Evolutionary conservation across 1,140 invertebrate genomes (phyloP), one percentile per base, ranked within the genome.

Genomic region (Saccostrea echinata): DNA sequence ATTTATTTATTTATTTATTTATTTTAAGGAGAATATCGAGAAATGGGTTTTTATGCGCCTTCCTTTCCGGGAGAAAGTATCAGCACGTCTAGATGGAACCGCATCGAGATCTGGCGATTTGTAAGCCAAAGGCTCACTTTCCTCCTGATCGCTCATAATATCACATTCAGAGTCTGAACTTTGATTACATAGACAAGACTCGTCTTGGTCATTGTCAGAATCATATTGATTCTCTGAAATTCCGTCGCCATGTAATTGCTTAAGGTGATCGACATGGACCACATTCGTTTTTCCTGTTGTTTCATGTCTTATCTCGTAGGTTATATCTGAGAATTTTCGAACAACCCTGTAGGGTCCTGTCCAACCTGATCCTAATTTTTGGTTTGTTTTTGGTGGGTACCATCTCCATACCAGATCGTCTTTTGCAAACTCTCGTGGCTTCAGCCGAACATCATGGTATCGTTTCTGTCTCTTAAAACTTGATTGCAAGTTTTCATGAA

Each of bases 271-370:
- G 12, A 55, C 53, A 55, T 55, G 53, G 53, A 55, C 53, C 53
- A 55, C 33, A 12, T 11, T 8, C 3, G 80, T 82, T 33, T 35
- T 82, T 8, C n/a, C n/a, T 11, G 80, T 83, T 83, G 51, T 24
- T 52, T 27, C 27, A 61, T 71, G 52, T 53, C 68, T 52, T 27
- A 88, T 85, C 43, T 55, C 27, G 18, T 83, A 85, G 16, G 76
- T 88, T 16, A 88, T 57, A 43, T 84, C 84, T 13, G 24, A 18
- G 9, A 85, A 27, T 55, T 85, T 88, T 27, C 43, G 21, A 4
- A 83, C n/a, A 30, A 85, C 76, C 27, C 57, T 13, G n/a, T 85
- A 88, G 30, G 87, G 84, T 3, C 87, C 87, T 27, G 87, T 88
- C 84, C 87, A 88, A 9, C 87, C 87, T 1, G 68, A 55, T 2